These are phyloP conservation scores for Trichomalopsis sarcophagae DNA, from an alignment of 1,140 invertebrate genomes.

Conservation along the genomic window DNA sequence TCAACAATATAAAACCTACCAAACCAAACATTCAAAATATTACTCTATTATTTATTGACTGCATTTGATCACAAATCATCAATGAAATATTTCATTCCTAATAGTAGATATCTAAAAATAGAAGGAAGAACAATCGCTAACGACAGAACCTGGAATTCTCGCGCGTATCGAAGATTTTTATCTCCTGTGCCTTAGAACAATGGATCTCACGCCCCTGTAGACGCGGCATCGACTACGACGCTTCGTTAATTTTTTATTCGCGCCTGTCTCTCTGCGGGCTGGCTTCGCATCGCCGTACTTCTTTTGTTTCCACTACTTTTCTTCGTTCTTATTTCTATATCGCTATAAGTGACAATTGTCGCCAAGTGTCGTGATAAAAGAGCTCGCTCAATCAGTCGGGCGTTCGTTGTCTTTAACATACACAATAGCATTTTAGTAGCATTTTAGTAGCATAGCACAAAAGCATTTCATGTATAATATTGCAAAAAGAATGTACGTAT, in stretches of 20 bases:
- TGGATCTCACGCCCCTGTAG: slow-evolving; percentile 12
- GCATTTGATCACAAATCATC: too few species aligned
- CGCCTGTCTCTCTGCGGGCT: not conserved
- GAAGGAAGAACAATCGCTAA: not conserved
- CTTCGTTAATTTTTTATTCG: slow-evolving; percentile 39
- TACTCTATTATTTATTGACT: not conserved
- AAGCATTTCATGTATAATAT: too few species aligned
- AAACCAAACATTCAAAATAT: not conserved
- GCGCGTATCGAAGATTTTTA: slow-evolving; percentile 14
- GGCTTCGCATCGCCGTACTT: not conserved
- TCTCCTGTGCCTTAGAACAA: slow-evolving; percentile 12
- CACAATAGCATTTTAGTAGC: too few species aligned
- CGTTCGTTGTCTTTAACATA: too few species aligned
- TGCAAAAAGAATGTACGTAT: too few species aligned
- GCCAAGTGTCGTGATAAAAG: not conserved
- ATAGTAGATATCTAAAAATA: not conserved
- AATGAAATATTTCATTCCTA: not conserved
- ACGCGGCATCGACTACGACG: not conserved
- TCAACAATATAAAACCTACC: too few species aligned
- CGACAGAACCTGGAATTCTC: slow-evolving; percentile 12
- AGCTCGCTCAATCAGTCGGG: not conserved
- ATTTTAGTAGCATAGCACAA: too few species aligned
- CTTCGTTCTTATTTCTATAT: not conserved
- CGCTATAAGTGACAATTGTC: slow-evolving; percentile 22
- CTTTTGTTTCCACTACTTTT: not conserved